phyloP scores from a whole-genome alignment of 2,888 invertebrate species.

The Caenorhabditis angaria region DNA sequence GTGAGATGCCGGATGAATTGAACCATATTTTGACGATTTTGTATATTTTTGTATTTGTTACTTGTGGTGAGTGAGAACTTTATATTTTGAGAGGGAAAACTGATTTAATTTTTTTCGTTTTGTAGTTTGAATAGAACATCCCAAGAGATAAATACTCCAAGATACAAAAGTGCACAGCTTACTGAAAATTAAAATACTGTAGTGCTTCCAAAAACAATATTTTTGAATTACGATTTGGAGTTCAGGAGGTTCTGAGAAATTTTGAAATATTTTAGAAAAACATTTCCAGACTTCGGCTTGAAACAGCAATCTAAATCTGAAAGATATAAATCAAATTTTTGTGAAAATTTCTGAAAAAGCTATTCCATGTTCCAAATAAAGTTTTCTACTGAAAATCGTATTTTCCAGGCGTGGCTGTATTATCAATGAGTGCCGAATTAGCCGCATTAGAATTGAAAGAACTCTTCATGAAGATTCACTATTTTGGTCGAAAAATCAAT shows the following conservation, averaged over 20 bases:
- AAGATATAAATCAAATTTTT: no score
- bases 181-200: no score
- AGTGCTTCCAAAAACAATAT: no score
- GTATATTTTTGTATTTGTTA: constrained; percentile 71
- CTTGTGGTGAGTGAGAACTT: constrained; percentile 68
- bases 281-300: no score
- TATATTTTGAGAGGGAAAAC: no score
- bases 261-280: constrained; percentile 7
- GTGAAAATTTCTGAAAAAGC: background rate
- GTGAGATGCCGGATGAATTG: constrained; percentile 69
- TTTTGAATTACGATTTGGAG: no score
- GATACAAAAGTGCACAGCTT: no score
- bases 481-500: constrained; percentile 70
- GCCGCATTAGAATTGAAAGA: constrained; percentile 71
- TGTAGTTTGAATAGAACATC: no score
- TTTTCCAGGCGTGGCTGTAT: constrained; percentile 66
- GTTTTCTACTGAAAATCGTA: background rate
- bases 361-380: background rate
- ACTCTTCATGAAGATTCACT: constrained; percentile 66
- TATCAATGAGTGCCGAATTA: constrained; percentile 72
- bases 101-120: no score
- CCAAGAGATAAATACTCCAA: no score
- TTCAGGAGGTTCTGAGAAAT: no score
- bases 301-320: no score
- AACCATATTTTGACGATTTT: constrained; percentile 67